phyloP scores from a whole-genome alignment of 2,797 vertebrate genomes.

The Mionectes olivaceus region DNA sequence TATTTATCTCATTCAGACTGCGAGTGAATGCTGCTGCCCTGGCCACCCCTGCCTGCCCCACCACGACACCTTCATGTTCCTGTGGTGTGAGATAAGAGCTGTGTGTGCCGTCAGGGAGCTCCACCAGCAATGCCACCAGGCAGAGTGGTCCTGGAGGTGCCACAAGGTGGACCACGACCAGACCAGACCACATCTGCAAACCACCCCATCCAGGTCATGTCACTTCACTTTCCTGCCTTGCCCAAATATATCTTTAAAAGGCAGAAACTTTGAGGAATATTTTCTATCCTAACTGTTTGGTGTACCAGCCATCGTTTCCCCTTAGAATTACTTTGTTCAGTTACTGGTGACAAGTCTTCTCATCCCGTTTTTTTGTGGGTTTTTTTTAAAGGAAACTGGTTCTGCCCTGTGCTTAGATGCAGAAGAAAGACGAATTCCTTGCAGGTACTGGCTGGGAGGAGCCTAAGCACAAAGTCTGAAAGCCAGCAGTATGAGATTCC shows the following conservation, averaged over 20 bases:
- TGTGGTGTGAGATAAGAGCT: neutral
- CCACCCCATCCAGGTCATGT: rapidly evolving
- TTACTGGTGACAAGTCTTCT: neutral
- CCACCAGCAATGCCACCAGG: neutral
- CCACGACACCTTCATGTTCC: neutral
- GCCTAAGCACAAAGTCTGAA: neutral
- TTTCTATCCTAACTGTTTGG: neutral
- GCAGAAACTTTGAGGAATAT: neutral
- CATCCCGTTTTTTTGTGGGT: neutral
- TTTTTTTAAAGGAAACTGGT: neutral
- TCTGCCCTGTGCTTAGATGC: neutral
- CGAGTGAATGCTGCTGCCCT: neutral
- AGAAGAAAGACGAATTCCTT: neutral
- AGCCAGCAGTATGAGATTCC: neutral
- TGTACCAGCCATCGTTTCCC: neutral
- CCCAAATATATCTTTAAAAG: neutral
- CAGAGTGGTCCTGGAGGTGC: neutral
- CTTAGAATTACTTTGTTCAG: neutral
- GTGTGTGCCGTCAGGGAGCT: neutral
- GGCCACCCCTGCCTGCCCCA: neutral
- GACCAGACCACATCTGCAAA: neutral
- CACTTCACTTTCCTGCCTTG: neutral
- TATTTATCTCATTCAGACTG: constrained; percentile 10
- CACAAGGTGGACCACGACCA: neutral
- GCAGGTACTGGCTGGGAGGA: neutral